Evolutionary conservation across 2,888 invertebrate species (phyloP), one percentile per base, ranked within the genome.

Genomic region (Salticus scenicus): DNA sequence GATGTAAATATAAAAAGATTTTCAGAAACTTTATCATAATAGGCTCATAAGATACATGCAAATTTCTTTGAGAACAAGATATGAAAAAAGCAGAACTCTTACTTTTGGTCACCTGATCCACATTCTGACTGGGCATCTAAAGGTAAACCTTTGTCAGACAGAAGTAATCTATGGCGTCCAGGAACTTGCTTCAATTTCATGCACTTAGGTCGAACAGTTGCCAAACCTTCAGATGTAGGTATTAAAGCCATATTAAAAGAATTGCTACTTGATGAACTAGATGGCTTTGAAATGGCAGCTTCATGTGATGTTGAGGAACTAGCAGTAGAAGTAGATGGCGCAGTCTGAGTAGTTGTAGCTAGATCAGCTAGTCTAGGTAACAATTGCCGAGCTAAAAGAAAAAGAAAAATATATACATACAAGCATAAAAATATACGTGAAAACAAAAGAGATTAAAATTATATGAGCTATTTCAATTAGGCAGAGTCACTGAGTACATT

Each of bases 151-250:
- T 78, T 79, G 67, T 85, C 82, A 14, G 78, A 81, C 31, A 85
- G 74, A 24, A 87, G 17, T 69, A 85, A 37, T 30, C 85, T 20
- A 51, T 85, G 80, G 0, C 82, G 85, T 8, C 80, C 78, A 64
- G 83, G 86, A 63, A 88, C 82, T 66, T 80, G 78, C 30, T 84
- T 86, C n/a, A 86, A 69, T 41, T 83, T 82, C 74, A 87, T 73
- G 37, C 72, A 77, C 2, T 75, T 78, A n/a, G 86, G 86, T 0
- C 80, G 42, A 1, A 88, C 71, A 12, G 86, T 76, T 27, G 86
- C 74, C 37, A 82, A 33, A 0, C 87, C 85, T 70, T 76, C 77
- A 24, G 87, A 81, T 24, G 85, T 85, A 27, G 88, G 82, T 14
- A 88, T 82, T 20, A 88, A 71, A 2, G 88, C 86, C 86, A 88